phyloP scores from a whole-genome alignment of 2,113 vertebrate genomes.

The Salvelinus fontinalis region DNA sequence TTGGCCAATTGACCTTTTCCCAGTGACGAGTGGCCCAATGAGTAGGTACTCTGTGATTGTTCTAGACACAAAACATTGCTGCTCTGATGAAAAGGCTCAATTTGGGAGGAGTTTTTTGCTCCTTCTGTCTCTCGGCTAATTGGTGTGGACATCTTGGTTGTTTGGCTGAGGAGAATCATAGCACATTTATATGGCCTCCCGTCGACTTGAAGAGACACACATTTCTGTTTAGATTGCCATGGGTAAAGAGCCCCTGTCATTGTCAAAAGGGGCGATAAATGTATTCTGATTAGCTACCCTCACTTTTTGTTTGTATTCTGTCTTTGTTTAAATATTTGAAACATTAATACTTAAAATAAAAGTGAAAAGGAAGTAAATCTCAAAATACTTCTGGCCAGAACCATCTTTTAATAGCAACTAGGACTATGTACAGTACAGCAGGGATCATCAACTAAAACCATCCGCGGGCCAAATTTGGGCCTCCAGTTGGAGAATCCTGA shows the following conservation, averaged over 20 bases:
- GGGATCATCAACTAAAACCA: no score
- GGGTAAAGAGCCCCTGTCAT: slow-evolving; percentile 24
- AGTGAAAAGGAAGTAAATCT: no score
- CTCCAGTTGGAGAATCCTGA: no score
- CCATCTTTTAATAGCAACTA: no score
- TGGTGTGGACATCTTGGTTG: slow-evolving; percentile 59
- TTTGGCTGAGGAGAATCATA: slow-evolving; percentile 52
- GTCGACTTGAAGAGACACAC: slow-evolving; percentile 14
- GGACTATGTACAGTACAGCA: no score
- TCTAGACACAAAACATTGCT: slow-evolving; percentile 59
- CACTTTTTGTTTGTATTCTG: no score
- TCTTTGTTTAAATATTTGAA: no score
- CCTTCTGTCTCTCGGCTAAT: slow-evolving; percentile 44
- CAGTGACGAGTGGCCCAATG: slow-evolving; percentile 38
- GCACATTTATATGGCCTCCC: slow-evolving; percentile 35
- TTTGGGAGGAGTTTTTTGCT: slow-evolving; percentile 43
- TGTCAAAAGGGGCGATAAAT: no score
- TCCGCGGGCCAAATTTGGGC: no score
- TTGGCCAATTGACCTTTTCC: slow-evolving; percentile 56
- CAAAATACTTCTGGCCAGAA: no score
- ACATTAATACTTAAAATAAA: no score
- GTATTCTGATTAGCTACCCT: no score
- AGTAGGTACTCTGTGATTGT: slow-evolving; percentile 60
- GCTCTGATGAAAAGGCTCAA: slow-evolving; percentile 59
- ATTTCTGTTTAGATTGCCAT: slow-evolving; percentile 25